Evolutionary conservation across 2,113 vertebrate genomes (phyloP).

Genomic region (Podarcis cretensis): DNA sequence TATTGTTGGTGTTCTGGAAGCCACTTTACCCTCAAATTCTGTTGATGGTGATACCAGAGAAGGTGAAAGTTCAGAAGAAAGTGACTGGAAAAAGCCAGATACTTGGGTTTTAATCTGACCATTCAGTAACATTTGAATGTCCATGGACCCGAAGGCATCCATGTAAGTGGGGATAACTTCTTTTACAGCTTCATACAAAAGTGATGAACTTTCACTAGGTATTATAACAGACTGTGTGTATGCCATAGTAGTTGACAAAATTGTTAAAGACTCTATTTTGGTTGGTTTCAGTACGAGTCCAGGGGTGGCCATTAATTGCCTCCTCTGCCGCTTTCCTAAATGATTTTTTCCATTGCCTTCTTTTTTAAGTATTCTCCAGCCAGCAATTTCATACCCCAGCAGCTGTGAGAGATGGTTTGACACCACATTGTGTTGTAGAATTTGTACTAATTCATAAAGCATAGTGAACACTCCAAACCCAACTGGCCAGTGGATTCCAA

Average conservation of each 20-base stretch:
- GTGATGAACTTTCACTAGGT: background rate
- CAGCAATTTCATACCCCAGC: constrained; percentile 58
- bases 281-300: constrained; percentile 42
- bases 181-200: background rate
- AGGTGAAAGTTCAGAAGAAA: constrained; percentile 44
- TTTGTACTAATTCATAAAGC: constrained; percentile 33
- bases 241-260: background rate
- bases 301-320: constrained; percentile 40
- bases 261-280: background rate
- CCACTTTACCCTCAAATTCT: background rate
- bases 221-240: background rate
- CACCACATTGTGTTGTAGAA: constrained; percentile 37
- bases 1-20: background rate
- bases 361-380: constrained; percentile 65
- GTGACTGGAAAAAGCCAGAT: background rate
- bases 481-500: constrained; percentile 59
- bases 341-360: background rate
- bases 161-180: background rate
- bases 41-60: constrained; percentile 28
- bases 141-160: background rate
- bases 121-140: background rate
- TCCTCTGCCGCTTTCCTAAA: background rate
- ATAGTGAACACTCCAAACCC: constrained; percentile 21
- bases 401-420: constrained; percentile 46
- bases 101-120: background rate